Percentiles rank a stretch among this genome's conserved stretches.
phyloP scores from a whole-genome alignment of 1,140 invertebrate genomes.

The Zaprionus nigranus region DNA sequence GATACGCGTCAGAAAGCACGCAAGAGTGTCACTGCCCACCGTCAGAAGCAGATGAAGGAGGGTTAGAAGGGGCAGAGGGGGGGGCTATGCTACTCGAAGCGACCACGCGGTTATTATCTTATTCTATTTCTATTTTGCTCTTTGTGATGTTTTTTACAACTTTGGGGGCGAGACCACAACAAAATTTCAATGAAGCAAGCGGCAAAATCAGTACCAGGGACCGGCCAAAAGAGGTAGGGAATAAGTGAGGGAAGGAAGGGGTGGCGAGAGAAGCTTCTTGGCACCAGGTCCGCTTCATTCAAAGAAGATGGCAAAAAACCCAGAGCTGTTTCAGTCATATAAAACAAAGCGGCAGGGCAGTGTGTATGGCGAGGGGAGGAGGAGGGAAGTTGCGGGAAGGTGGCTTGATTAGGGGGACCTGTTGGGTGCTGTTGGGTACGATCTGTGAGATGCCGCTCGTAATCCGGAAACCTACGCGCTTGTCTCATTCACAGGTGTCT shows the following conservation, averaged over 20 bases:
- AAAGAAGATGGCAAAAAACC: slow-evolving; percentile 76
- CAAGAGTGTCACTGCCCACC: slow-evolving; percentile 15
- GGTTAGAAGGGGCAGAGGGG: neutral
- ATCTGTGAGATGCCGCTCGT: slow-evolving; percentile 17
- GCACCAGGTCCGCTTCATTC: slow-evolving; percentile 52
- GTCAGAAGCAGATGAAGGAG: neutral
- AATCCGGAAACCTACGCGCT: slow-evolving; percentile 72
- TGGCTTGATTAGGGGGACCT: neutral
- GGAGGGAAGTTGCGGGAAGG: neutral
- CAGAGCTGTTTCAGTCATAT: slow-evolving; percentile 67
- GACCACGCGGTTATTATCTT: slow-evolving; percentile 54
- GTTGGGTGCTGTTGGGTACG: neutral
- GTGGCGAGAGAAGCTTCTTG: neutral
- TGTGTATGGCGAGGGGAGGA: neutral
- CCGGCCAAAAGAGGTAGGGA: neutral
- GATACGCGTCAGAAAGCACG: slow-evolving; percentile 26
- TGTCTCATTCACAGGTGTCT: slow-evolving; percentile 67
- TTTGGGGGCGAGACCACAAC: slow-evolving; percentile 34
- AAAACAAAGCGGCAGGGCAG: neutral
- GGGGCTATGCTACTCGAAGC: slow-evolving; percentile 7
- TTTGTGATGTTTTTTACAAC: slow-evolving; percentile 35
- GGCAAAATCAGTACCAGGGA: neutral
- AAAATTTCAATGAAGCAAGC: slow-evolving; percentile 60
- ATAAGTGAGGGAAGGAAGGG: neutral
- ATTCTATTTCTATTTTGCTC: slow-evolving; percentile 38